Conservation (phyloP, 2,888 invertebrate species). For the Hirtodrosophila histrioides region DNA sequence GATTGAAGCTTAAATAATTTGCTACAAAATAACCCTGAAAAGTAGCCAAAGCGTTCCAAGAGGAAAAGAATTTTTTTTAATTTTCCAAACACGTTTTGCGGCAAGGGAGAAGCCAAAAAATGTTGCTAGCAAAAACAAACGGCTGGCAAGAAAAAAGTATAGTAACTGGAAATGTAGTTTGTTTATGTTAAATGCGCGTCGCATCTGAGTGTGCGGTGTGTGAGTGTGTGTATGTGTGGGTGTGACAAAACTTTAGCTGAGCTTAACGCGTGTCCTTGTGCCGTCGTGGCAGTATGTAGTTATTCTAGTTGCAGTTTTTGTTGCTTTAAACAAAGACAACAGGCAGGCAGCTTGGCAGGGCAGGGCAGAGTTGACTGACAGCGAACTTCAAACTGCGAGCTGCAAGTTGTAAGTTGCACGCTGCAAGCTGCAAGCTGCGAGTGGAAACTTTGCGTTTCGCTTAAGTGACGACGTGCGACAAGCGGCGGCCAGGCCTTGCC, state of each 20-base stretch:
- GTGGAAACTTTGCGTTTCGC: conserved; percentile 66
- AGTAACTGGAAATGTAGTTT: conserved; percentile 49
- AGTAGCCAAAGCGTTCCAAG: conserved; percentile 4
- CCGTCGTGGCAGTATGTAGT: conserved; percentile 25
- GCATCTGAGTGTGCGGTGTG: conserved; percentile 27
- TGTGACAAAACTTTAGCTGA: conserved; percentile 65
- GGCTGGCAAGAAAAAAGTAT: conserved; percentile 14
- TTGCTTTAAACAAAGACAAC: conserved; percentile 65
- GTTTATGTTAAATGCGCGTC: conserved; percentile 65
- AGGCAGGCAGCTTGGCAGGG: conserved; percentile 4
- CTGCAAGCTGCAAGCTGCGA: conserved; percentile 12
- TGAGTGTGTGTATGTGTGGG: conserved; percentile 39
- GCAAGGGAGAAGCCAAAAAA: conserved; percentile 18
- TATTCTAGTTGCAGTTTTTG: conserved; percentile 25
- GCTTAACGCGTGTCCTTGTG: conserved; percentile 60
- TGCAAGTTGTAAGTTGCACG: conserved; percentile 8
- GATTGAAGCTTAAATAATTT: neutral
- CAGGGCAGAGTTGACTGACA: conserved; percentile 38
- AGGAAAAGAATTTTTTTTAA: conserved; percentile 41
- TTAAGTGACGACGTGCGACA: conserved; percentile 77
- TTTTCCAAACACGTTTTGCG: conserved; percentile 66
- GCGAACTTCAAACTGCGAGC: conserved; percentile 19
- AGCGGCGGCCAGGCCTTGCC: conserved; percentile 48
- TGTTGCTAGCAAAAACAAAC: conserved; percentile 35
- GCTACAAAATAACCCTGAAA: conserved; percentile 13